Conservation (phyloP, 2,888 invertebrate species). For the Clanis bilineata region DNA sequence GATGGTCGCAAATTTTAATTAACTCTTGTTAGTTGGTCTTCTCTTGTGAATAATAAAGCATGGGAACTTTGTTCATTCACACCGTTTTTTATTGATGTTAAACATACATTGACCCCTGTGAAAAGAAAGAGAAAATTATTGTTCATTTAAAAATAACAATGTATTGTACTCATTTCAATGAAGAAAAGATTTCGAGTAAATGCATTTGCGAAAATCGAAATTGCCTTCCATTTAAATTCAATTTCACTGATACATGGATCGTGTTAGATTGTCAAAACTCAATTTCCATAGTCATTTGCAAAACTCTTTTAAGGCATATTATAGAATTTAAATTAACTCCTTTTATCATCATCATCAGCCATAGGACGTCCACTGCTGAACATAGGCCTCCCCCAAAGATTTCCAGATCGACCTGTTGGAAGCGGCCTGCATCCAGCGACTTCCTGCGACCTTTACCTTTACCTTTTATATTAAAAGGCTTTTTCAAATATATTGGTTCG, state of each 20-base stretch:
- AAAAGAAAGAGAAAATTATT: background rate
- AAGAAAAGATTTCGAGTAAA: background rate
- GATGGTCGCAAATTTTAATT: constrained; percentile 6
- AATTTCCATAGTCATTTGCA: too few relatives aligned
- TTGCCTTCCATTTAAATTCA: background rate
- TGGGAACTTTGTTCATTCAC: background rate
- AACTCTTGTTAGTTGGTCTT: background rate
- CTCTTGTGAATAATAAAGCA: constrained; percentile 2
- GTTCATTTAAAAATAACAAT: background rate
- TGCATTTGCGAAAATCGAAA: too few relatives aligned
- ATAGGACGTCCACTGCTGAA: too few relatives aligned
- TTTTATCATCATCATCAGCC: too few relatives aligned
- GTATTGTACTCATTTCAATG: background rate
- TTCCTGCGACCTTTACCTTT: too few relatives aligned
- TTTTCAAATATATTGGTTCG: too few relatives aligned
- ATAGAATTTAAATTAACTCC: too few relatives aligned
- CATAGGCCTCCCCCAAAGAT: too few relatives aligned
- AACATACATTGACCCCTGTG: constrained; percentile 3
- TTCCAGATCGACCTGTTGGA: too few relatives aligned
- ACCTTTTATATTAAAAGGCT: too few relatives aligned
- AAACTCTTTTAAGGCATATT: too few relatives aligned
- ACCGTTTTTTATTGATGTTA: background rate
- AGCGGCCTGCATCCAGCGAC: too few relatives aligned
- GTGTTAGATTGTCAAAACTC: background rate
- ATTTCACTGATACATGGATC: background rate